Evolutionary conservation across 1,140 invertebrate genomes (phyloP).

Genomic region (Hormaphis cornu): DNA sequence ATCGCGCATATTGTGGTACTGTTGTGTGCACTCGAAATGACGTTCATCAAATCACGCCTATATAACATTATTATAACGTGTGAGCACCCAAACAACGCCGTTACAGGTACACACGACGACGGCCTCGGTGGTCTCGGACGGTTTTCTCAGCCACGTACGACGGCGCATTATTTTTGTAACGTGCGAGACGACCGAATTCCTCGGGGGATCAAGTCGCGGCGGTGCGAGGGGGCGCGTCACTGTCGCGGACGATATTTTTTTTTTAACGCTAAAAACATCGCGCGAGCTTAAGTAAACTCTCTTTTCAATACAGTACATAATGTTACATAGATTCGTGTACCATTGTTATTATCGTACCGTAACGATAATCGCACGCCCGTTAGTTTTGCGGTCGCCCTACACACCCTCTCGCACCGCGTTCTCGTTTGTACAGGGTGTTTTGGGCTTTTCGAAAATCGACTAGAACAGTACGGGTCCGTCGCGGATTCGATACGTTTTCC

Average conservation of each 20-base stretch:
- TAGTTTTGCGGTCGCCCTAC: slow-evolving; percentile 14
- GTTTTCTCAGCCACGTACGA: background rate
- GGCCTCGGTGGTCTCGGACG: slow-evolving; percentile 6
- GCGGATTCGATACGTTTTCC: no score
- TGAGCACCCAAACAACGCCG: no score
- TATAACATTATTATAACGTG: background rate
- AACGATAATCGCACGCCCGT: slow-evolving; percentile 15
- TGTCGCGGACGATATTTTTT: background rate
- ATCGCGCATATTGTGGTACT: background rate
- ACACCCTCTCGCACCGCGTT: no score
- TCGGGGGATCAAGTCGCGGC: slow-evolving; percentile 32
- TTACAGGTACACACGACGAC: background rate
- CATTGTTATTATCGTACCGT: no score
- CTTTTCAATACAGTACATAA: background rate
- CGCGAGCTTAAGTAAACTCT: no score
- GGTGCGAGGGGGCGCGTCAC: background rate
- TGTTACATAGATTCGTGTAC: no score
- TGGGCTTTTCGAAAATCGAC: no score
- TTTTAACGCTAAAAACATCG: slow-evolving; percentile 19
- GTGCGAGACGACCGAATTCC: no score
- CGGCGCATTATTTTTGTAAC: background rate
- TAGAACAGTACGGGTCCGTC: no score
- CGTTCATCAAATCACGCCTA: slow-evolving; percentile 14
- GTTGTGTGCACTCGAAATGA: slow-evolving; percentile 23
- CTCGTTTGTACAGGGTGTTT: no score